These are phyloP conservation scores for Oxyura jamaicensis DNA, from an alignment of 2,113 vertebrate species.

Conservation along the genomic window DNA sequence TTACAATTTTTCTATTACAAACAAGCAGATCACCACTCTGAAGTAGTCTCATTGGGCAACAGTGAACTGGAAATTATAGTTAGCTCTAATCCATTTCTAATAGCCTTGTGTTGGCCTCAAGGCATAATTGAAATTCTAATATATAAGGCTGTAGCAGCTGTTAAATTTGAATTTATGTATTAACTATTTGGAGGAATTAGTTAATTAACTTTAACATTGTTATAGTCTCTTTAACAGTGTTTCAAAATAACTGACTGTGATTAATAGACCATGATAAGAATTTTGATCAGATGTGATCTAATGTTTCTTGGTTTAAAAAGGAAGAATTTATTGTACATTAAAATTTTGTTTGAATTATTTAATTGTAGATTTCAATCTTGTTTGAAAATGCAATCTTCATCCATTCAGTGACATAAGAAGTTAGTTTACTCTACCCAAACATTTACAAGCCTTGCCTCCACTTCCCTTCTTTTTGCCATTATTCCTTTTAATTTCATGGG, in stretches of 20 bases:
- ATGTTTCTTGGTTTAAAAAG: slow-evolving; percentile 58
- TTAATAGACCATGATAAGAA: slow-evolving; percentile 77
- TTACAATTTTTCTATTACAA: slow-evolving; percentile 39
- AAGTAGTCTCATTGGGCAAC: slow-evolving; percentile 23
- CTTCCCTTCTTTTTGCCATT: slow-evolving; percentile 27
- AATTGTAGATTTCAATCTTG: slow-evolving; percentile 77
- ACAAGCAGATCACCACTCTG: not conserved
- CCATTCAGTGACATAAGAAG: slow-evolving; percentile 61
- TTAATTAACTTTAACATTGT: slow-evolving; percentile 81
- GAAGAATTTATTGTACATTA: slow-evolving; percentile 68
- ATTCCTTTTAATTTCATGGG: slow-evolving; percentile 68
- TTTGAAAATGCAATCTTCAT: slow-evolving; percentile 75
- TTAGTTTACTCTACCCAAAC: slow-evolving; percentile 44
- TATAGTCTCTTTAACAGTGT: slow-evolving; percentile 70
- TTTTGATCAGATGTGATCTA: slow-evolving; percentile 76
- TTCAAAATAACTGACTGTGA: slow-evolving; percentile 75
- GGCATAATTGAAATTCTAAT: slow-evolving; percentile 53
- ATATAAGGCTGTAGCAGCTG: slow-evolving; percentile 64
- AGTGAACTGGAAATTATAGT: slow-evolving; percentile 54
- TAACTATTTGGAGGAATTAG: slow-evolving; percentile 66
- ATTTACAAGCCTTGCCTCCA: slow-evolving; percentile 32
- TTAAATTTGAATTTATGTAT: slow-evolving; percentile 64
- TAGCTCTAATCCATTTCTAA: slow-evolving; percentile 60
- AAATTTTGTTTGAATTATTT: slow-evolving; percentile 74
- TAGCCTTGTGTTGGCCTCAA: slow-evolving; percentile 41